Base-by-base conservation (phyloP, 2,888 invertebrate genomes). In the Choristoneura rosaceana region DNA sequence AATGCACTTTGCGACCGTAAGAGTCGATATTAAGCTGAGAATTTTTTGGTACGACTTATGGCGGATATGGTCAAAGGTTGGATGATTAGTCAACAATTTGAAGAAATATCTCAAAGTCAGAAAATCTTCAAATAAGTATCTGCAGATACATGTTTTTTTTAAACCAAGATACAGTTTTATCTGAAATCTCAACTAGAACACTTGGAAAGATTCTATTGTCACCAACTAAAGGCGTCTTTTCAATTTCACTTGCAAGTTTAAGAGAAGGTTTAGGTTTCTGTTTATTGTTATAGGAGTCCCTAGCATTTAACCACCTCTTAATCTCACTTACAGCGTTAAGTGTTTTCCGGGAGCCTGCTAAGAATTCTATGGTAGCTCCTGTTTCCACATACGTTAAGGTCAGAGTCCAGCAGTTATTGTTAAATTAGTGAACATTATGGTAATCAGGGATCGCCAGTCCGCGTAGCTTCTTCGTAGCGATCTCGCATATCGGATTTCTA, bases 401-500 rank as follows among this genome's bases (percentile, higher is more conserved):
- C 70, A 61, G 43, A 59, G 58, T 64, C 61, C 58, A 58, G 25
- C 55, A 58, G 71, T 68, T 71, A 71, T 73, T 69, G 47, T 64
- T 73, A 73, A 73, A 73, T 73, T 73, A 73, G 69, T 64, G 33
- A 25, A 60, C 65, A 43, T 65, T 69, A 73, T 69, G 73, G 71
- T 61, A 71, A 71, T 65, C 60, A 71, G 61, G 61, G 64, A 71
- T 61, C 67, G 62, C 60, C 59, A 60, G 60, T 50, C 15, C 34
- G 17, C 47, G 25, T 4, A 67, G 74, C 76, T 75, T 74, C 75
- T 50, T 43, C 59, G 68, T 76, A 71, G 76, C 76, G 77, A 78
- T 75, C 79, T 76, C 80, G 82, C 82, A 82, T 81, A 81, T 82
- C 76, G 79, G 74, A 70, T 81, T 78, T 79, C 82, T 82, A 80